phyloP scores from a whole-genome alignment of 2,888 invertebrate genomes.

The Stramonita haemastoma region DNA sequence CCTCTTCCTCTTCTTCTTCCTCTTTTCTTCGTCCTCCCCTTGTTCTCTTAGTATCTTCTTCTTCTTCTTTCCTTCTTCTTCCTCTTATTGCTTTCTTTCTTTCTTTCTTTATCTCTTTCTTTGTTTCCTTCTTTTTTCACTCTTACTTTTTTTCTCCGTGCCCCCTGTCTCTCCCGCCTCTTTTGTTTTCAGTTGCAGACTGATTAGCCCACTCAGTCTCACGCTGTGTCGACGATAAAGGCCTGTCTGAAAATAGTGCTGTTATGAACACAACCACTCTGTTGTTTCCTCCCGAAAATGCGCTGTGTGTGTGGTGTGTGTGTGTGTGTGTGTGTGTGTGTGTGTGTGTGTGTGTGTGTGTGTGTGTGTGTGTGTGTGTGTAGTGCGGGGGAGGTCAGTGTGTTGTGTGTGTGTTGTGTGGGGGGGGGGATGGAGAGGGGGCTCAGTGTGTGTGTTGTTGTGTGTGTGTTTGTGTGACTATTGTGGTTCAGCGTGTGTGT shows the following conservation, averaged over 20 bases:
- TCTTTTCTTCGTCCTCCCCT: background rate
- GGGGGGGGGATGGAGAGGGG: no score
- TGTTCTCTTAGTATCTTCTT: background rate
- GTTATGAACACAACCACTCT: background rate
- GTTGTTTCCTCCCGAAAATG: background rate
- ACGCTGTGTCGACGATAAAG: background rate
- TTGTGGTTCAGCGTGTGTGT: no score
- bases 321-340: no score
- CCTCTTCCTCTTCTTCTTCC: background rate
- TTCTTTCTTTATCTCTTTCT: background rate
- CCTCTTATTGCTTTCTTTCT: background rate
- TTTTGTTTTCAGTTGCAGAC: background rate
- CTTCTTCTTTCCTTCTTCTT: background rate
- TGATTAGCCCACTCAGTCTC: no score
- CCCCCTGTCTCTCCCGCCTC: background rate
- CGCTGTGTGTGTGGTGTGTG: no score
- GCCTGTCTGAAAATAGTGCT: constrained; percentile 7
- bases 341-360: no score
- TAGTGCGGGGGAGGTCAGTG: no score
- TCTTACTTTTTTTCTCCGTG: background rate
- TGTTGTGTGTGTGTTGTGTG: no score
- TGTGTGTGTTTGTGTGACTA: no score
- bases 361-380: no score
- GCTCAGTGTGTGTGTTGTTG: no score
- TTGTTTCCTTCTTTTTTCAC: background rate